A percentile compares a stretch with the other conserved stretches of the same genome.
Evolutionary conservation across 92 coral and sea anemone species (phyloP).

Genomic region (Bergia sp.): DNA sequence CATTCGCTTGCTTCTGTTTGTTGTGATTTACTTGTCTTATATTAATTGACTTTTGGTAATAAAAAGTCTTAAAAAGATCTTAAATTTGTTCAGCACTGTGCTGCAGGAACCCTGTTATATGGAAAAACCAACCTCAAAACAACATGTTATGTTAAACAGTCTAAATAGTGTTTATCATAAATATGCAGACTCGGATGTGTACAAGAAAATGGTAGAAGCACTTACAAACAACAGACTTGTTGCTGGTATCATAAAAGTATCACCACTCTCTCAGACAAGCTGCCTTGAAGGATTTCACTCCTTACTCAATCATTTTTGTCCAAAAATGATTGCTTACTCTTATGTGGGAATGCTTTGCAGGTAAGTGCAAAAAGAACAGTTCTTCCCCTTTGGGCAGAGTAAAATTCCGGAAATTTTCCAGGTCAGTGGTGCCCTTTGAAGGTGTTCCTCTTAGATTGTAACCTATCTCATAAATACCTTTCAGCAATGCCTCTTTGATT

Average conservation of each 20-base stretch:
- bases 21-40: not conserved
- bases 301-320: conserved; percentile 43
- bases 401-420: not conserved
- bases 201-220: conserved; percentile 36
- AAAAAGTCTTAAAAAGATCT: not conserved
- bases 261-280: conserved; percentile 28
- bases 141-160: not conserved
- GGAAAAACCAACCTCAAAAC: not conserved
- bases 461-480: not conserved
- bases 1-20: not conserved
- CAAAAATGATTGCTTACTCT: conserved; percentile 24
- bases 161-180: not conserved
- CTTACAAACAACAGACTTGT: conserved; percentile 40
- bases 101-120: not conserved
- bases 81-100: not conserved
- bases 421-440: not conserved
- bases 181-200: conserved; percentile 31
- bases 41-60: not conserved
- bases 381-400: not conserved
- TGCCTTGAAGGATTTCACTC: conserved; percentile 58
- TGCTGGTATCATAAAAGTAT: conserved; percentile 38
- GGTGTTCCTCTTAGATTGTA: not conserved
- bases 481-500: not conserved
- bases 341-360: conserved; percentile 14
- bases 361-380: not conserved